phyloP scores from a whole-genome alignment of 2,888 invertebrate species.

The Microplitis deprimator region DNA sequence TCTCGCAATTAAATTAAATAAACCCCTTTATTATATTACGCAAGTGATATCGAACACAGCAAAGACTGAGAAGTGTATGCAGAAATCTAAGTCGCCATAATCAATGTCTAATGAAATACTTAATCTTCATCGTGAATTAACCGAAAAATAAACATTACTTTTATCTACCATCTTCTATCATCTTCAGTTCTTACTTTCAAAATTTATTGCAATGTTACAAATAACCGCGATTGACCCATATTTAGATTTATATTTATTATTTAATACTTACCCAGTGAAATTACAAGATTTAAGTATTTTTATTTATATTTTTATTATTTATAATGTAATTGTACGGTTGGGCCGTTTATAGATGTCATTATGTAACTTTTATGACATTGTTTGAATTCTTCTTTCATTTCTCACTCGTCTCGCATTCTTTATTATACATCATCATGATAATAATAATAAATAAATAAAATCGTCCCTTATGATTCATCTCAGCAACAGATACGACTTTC shows the following conservation, averaged over 20 bases:
- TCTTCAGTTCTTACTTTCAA: not conserved
- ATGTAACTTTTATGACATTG: constrained; percentile 34
- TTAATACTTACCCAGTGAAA: not conserved
- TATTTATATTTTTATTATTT: not conserved
- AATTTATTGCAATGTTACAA: constrained; percentile 1
- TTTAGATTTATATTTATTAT: not conserved
- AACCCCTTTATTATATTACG: constrained; percentile 16
- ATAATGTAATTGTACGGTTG: not conserved
- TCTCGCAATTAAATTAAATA: constrained; percentile 22
- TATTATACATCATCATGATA: not conserved
- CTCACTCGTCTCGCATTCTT: not conserved
- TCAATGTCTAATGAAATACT: not conserved
- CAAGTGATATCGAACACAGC: not conserved
- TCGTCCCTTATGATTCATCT: constrained; percentile 16
- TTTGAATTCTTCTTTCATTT: constrained; percentile 21
- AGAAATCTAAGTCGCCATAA: not conserved
- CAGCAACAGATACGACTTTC: constrained; percentile 24
- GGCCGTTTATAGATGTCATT: constrained; percentile 19
- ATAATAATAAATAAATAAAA: not conserved
- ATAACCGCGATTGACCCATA: not conserved
- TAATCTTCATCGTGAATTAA: not conserved
- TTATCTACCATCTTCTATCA: not conserved
- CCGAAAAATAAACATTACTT: not conserved
- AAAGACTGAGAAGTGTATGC: not conserved
- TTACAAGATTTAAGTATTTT: not conserved